Percentiles rank a stretch among this genome's conserved stretches.
These are phyloP conservation scores for Prosapia bicincta DNA, from an alignment of 2,888 invertebrate species.

Conservation along the genomic window DNA sequence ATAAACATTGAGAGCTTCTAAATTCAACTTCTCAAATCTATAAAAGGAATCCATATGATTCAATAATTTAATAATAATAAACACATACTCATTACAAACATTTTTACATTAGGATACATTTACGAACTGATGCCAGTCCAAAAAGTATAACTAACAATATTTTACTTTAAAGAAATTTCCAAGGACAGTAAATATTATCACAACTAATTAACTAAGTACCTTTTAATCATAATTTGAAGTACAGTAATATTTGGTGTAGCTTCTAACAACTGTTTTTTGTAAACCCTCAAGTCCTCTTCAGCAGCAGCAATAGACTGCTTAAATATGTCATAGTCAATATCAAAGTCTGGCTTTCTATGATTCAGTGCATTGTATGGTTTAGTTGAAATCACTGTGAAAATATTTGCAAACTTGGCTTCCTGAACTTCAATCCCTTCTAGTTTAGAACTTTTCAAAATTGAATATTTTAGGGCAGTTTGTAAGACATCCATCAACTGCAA, in stretches of 20 bases:
- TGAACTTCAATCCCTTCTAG: slow-evolving; percentile 78
- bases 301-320: slow-evolving; percentile 63
- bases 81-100: too few species aligned
- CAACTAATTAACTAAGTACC: too few species aligned
- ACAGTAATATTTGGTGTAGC: slow-evolving; percentile 12
- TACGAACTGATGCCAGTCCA: too few species aligned
- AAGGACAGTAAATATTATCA: too few species aligned
- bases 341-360: slow-evolving; percentile 70
- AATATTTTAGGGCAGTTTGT: slow-evolving; percentile 67
- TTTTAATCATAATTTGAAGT: slow-evolving; percentile 10
- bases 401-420: slow-evolving; percentile 62
- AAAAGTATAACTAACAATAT: too few species aligned
- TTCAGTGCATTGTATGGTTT: slow-evolving; percentile 78
- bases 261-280: slow-evolving; percentile 56
- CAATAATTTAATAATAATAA: too few species aligned
- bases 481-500: slow-evolving; percentile 75
- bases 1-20: slow-evolving; percentile 69
- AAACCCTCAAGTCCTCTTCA: slow-evolving; percentile 68
- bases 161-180: too few species aligned
- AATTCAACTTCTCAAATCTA: slow-evolving; percentile 69
- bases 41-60: too few species aligned
- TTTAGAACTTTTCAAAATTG: slow-evolving; percentile 67
- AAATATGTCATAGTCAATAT: slow-evolving; percentile 71
- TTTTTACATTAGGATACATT: too few species aligned
- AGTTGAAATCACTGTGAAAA: slow-evolving; percentile 62